A percentile compares a stretch with the other conserved stretches of the same genome.
Conservation (phyloP, 2,797 vertebrate genomes). For the Mus caroli region DNA sequence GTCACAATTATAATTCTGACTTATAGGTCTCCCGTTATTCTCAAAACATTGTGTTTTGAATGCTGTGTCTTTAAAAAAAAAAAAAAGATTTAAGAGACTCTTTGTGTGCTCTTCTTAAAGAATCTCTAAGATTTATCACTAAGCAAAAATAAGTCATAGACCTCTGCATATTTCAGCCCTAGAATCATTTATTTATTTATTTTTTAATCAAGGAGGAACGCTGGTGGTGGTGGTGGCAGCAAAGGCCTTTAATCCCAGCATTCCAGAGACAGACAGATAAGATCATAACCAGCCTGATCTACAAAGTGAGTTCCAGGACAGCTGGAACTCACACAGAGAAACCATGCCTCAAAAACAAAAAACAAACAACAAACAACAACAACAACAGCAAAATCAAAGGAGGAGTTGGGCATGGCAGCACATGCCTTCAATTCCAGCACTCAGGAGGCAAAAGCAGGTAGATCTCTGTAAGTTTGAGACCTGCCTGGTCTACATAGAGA, state of each 20-base stretch:
- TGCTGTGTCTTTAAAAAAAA: background rate
- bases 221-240: background rate
- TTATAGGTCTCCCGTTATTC: background rate
- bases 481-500: background rate
- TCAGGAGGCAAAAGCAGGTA: background rate
- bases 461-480: background rate
- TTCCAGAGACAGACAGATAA: background rate
- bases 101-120: slow-evolving; percentile 6
- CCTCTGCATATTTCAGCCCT: background rate
- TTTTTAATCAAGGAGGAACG: background rate
- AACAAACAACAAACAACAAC: background rate
- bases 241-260: background rate
- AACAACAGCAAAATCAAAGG: background rate
- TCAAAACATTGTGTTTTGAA: background rate
- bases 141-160: slow-evolving; percentile 20
- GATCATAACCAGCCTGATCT: background rate
- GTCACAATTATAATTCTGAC: slow-evolving; percentile 33
- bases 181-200: background rate
- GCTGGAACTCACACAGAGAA: background rate
- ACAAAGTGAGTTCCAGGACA: background rate
- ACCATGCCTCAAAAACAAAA: background rate
- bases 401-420: background rate
- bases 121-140: background rate
- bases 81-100: background rate
- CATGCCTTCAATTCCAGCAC: background rate